These are phyloP conservation scores for Molossus alvarezi DNA, from an alignment of 2,797 vertebrate genomes.

Conservation along the genomic window DNA sequence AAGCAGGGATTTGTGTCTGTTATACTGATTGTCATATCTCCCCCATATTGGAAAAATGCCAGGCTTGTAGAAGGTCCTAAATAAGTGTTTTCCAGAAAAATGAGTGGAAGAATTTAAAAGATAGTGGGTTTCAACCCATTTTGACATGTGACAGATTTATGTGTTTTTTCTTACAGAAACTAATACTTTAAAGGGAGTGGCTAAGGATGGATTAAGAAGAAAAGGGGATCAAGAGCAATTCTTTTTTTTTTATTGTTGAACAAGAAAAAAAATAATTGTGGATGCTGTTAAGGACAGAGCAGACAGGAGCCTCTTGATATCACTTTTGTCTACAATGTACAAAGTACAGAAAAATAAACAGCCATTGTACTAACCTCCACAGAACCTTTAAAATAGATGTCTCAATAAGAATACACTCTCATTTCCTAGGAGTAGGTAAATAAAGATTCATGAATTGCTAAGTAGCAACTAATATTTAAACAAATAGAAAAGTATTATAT, in stretches of 20 bases:
- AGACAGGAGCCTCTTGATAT: neutral
- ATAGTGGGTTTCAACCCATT: neutral
- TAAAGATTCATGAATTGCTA: neutral
- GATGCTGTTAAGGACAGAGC: neutral
- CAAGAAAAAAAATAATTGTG: neutral
- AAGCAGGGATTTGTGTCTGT: neutral
- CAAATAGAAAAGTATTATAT: neutral
- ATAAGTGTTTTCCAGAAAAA: slow-evolving; percentile 13
- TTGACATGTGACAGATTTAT: neutral
- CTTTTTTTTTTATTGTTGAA: neutral
- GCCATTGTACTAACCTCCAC: neutral
- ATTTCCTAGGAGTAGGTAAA: neutral
- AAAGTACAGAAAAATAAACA: neutral
- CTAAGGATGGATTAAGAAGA: neutral
- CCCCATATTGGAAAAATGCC: neutral
- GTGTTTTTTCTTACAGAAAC: neutral
- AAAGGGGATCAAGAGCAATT: neutral
- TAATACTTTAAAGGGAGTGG: neutral
- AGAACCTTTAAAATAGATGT: neutral
- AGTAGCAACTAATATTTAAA: slow-evolving; percentile 17
- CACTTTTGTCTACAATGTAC: neutral
- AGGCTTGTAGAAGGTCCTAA: neutral
- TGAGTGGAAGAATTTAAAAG: neutral
- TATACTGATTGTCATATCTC: neutral
- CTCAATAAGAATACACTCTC: neutral